Evolutionary conservation across 1,140 invertebrate species (phyloP).

Genomic region (Penaeus vannamei): DNA sequence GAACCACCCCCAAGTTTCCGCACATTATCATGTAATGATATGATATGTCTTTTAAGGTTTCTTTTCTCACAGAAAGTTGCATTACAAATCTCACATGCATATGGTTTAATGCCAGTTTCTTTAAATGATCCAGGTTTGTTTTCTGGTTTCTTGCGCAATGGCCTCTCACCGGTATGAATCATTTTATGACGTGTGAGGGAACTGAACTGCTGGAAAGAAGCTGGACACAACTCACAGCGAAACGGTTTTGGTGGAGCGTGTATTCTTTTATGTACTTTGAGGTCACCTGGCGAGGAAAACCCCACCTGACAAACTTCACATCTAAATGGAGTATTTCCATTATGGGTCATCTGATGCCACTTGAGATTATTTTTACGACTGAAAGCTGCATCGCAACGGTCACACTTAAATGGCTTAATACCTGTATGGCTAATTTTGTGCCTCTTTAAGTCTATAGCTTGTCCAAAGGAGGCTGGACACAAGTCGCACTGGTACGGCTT

Average conservation of each 20-base stretch:
- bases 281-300: slow-evolving; percentile 69
- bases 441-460: slow-evolving; percentile 67
- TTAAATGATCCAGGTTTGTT: slow-evolving; percentile 53
- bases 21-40: slow-evolving; percentile 65
- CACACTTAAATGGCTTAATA: slow-evolving; percentile 68
- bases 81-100: slow-evolving; percentile 61
- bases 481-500: slow-evolving; percentile 73
- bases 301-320: slow-evolving; percentile 67
- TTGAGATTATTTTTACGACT: slow-evolving; percentile 68
- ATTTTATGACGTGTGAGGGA: slow-evolving; percentile 66
- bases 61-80: slow-evolving; percentile 67
- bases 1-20: slow-evolving; percentile 26
- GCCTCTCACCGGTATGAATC: slow-evolving; percentile 67
- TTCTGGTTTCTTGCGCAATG: slow-evolving; percentile 49
- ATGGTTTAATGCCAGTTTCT: slow-evolving; percentile 59
- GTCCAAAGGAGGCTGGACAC: slow-evolving; percentile 75
- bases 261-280: slow-evolving; percentile 73
- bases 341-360: slow-evolving; percentile 67
- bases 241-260: slow-evolving; percentile 74
- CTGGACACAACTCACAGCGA: slow-evolving; percentile 73
- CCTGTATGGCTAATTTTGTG: slow-evolving; percentile 68
- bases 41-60: slow-evolving; percentile 64
- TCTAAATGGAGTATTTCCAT: slow-evolving; percentile 62
- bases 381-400: slow-evolving; percentile 66
- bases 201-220: slow-evolving; percentile 64